Conservation (phyloP, 1,140 invertebrate species). For the Drosophila sulfurigaster region DNA sequence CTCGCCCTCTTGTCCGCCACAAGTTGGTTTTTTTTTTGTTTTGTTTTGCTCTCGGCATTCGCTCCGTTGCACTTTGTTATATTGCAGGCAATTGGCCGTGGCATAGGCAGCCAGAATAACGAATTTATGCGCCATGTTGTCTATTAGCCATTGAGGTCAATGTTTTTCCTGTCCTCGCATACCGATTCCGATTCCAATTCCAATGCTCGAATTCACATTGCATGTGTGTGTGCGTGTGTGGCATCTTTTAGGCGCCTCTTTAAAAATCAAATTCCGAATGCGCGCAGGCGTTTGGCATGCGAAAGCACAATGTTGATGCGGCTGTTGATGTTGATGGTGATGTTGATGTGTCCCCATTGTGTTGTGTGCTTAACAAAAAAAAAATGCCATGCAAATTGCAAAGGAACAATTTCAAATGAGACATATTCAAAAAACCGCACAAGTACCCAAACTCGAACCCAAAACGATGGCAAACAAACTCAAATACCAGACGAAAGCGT, state of each 20-base stretch:
- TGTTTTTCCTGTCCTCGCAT: slow-evolving; percentile 45
- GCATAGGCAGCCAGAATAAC: slow-evolving; percentile 43
- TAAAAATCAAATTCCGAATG: slow-evolving; percentile 72
- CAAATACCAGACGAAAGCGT: slow-evolving; percentile 60
- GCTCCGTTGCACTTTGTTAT: slow-evolving; percentile 81
- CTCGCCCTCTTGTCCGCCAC: slow-evolving; percentile 13
- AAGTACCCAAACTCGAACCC: slow-evolving; percentile 37
- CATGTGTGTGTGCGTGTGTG: slow-evolving; percentile 43
- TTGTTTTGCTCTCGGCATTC: slow-evolving; percentile 51
- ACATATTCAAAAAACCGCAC: slow-evolving; percentile 76
- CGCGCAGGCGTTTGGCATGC: slow-evolving; percentile 5
- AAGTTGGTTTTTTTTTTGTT: slow-evolving; percentile 36
- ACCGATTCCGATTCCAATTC: not conserved
- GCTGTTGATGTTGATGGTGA: slow-evolving; percentile 11
- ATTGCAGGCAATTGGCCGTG: slow-evolving; percentile 84
- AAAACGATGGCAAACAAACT: slow-evolving; percentile 59
- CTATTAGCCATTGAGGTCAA: slow-evolving; percentile 79
- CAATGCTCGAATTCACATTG: slow-evolving; percentile 6
- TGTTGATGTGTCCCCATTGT: slow-evolving; percentile 41
- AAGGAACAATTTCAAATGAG: slow-evolving; percentile 77
- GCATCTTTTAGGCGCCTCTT: slow-evolving; percentile 46
- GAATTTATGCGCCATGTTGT: slow-evolving; percentile 78
- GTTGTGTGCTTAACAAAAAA: slow-evolving; percentile 30
- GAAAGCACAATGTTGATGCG: slow-evolving; percentile 23
- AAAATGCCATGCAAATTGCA: slow-evolving; percentile 69